These are phyloP conservation scores for Orientallactaga sibirica DNA, from an alignment of 2,797 vertebrate species.

Conservation along the genomic window DNA sequence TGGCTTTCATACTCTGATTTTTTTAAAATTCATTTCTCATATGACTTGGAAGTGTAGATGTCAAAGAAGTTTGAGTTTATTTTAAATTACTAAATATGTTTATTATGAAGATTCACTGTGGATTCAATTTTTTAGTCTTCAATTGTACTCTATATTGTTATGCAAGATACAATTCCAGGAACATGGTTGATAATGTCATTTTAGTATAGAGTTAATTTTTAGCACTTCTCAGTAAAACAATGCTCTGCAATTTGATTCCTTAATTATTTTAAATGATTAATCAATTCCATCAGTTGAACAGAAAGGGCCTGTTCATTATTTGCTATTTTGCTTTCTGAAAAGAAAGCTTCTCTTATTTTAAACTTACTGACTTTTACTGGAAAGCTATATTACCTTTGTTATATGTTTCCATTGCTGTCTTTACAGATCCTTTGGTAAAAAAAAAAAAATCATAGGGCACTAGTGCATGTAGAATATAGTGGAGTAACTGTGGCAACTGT, in stretches of 20 bases:
- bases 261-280: constrained; percentile 82
- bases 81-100: constrained; percentile 80
- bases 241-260: constrained; percentile 77
- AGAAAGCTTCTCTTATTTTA: constrained; percentile 40
- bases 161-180: constrained; percentile 25
- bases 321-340: constrained; percentile 82
- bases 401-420: constrained; percentile 64
- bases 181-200: constrained; percentile 29
- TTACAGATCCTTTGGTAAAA: constrained; percentile 62
- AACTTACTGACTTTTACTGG: not conserved
- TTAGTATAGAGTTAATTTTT: constrained; percentile 70
- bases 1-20: constrained; percentile 82
- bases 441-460: not conserved
- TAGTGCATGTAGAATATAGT: not conserved
- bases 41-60: constrained; percentile 71
- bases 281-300: constrained; percentile 74
- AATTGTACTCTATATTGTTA: constrained; percentile 53
- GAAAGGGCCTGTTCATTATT: constrained; percentile 71
- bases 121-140: constrained; percentile 54
- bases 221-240: constrained; percentile 77
- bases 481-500: not conserved
- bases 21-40: constrained; percentile 81
- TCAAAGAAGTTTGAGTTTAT: constrained; percentile 75
- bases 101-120: constrained; percentile 48
- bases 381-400: not conserved